These are phyloP conservation scores for Dryoscopus gambensis DNA, from an alignment of 2,113 vertebrate species.

Conservation along the genomic window DNA sequence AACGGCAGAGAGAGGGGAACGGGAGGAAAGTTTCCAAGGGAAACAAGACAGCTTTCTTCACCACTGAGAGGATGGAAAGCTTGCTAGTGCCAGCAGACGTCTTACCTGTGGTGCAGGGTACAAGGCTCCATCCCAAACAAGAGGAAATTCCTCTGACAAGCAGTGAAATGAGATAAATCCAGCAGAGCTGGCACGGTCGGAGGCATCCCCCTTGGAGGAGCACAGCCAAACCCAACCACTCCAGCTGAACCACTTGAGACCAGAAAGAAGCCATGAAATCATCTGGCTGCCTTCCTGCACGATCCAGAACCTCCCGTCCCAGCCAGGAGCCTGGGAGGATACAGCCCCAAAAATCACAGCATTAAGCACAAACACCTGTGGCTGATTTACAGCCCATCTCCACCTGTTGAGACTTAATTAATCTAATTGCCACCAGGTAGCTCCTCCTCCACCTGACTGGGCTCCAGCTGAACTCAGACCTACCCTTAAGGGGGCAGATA, in stretches of 20 bases:
- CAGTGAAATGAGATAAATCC: fast-evolving
- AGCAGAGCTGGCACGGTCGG: fast-evolving
- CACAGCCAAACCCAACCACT: background rate
- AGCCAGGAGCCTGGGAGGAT: background rate
- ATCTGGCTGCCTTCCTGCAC: fast-evolving
- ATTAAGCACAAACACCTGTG: background rate
- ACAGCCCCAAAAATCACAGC: background rate
- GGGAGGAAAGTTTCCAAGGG: background rate
- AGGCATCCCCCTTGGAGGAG: background rate
- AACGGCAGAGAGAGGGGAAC: fast-evolving
- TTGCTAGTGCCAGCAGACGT: fast-evolving
- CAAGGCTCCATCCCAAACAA: background rate
- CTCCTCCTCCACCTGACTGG: background rate
- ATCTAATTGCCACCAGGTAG: background rate
- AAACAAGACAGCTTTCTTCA: background rate
- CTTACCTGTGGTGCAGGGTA: background rate
- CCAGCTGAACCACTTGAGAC: background rate
- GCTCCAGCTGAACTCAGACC: background rate
- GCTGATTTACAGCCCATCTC: background rate
- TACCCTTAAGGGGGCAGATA: background rate
- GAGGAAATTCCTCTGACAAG: background rate
- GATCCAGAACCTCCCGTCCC: fast-evolving
- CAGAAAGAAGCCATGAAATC: fast-evolving
- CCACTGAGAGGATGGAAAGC: background rate
- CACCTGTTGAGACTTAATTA: background rate